phyloP scores from a whole-genome alignment of 1,140 invertebrate species.

The Zaprionus capensis region DNA sequence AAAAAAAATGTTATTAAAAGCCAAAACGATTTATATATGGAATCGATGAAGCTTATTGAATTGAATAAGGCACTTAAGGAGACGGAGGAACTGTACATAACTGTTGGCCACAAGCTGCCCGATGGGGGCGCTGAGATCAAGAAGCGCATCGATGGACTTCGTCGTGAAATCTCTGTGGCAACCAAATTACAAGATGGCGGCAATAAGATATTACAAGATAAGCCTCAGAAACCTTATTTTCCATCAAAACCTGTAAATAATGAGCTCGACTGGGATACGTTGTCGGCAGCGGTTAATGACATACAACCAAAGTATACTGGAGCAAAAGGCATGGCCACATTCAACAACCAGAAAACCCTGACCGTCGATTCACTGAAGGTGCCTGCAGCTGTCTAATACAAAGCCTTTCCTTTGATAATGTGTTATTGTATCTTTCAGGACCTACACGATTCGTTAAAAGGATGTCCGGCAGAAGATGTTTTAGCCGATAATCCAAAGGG shows the following conservation, averaged over 20 bases:
- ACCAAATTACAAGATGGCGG: constrained; percentile 29
- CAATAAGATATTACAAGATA: constrained; percentile 13
- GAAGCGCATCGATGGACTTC: constrained; percentile 56
- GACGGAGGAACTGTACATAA: constrained; percentile 61
- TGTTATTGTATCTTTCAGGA: constrained; percentile 83
- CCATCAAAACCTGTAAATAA: background rate
- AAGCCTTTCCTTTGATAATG: background rate
- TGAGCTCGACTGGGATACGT: constrained; percentile 37
- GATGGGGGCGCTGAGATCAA: constrained; percentile 70
- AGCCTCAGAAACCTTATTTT: background rate
- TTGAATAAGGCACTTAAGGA: constrained; percentile 44
- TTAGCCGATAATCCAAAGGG: constrained; percentile 87
- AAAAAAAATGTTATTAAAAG: constrained; percentile 1
- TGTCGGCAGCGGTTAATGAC: constrained; percentile 66
- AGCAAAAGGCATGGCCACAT: constrained; percentile 69
- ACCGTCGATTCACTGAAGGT: constrained; percentile 76
- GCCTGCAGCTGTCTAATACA: constrained; percentile 31
- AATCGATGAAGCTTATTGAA: constrained; percentile 58
- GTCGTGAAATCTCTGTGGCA: constrained; percentile 43
- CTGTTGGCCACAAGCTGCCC: constrained; percentile 58
- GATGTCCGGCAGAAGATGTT: constrained; percentile 87
- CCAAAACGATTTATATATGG: constrained; percentile 46
- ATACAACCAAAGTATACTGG: constrained; percentile 71
- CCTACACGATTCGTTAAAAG: constrained; percentile 89
- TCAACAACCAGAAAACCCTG: constrained; percentile 68